Base-by-base conservation (phyloP, 2,888 invertebrate genomes). In the Dynastes maya region DNA sequence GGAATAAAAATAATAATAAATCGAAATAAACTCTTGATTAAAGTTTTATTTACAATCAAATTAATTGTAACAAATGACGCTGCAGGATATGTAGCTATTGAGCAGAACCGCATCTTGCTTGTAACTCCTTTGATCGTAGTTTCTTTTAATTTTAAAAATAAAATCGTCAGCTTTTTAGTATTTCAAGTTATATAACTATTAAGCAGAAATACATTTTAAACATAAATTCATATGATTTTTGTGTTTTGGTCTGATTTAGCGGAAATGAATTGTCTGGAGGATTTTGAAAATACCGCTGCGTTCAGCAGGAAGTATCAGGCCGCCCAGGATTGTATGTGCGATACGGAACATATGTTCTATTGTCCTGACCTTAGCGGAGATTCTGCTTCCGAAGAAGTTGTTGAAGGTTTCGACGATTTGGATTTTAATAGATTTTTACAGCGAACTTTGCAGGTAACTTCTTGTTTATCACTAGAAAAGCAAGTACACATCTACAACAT, bases 291-390 rank as follows among this genome's bases (percentile, higher is more conserved):
- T 88, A 96, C 97, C 0, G 98, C 98, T 0, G 95, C 96, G 0
- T 98, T 97, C 89, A 98, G 98, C 87, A 94, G 98, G 6, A 94
- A 96, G 85, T 98, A 96, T 88, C 97, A 98, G 88, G 93, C 95
- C 49, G 92, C 95, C 1, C 97, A 98, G 88, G 95, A 97, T 80
- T 99, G 99, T 88, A 97, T 98, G 93, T 99, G 99, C 84, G 99
- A 99, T 87, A 94, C 95, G 13, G 99, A 99, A 86, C 99, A 99
- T 89, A 99, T 97, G 97, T 95, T 97, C 88, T 95, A 95, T 87
- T 98, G 98, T 87, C 94, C 96, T 0, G 91, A 92, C 1, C 90
- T 90, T 61, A 86, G 90, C 37, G 88, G 89, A 29, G 88, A 90
- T 27, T 78, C 86, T 13, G 83, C 81, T 2, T 85, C 86, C 29